Evolutionary conservation across 2,888 invertebrate species (phyloP).

Genomic region (Coenonympha arcania): DNA sequence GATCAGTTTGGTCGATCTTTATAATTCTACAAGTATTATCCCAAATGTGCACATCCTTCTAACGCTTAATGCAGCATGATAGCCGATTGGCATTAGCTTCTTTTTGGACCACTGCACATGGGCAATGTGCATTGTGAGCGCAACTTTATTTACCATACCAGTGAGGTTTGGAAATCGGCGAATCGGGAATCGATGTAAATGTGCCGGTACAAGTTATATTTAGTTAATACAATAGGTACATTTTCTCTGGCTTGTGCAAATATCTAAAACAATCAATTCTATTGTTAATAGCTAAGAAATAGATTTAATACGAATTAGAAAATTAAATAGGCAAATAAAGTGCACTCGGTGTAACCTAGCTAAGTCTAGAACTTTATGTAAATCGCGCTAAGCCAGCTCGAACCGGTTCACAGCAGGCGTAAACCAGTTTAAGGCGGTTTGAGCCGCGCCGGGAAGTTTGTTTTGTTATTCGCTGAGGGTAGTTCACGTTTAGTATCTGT

Average conservation of each 20-base stretch:
- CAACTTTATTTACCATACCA: constrained; percentile 13
- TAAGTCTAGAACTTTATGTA: constrained; percentile 32
- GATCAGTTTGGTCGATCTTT: no score
- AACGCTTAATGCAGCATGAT: constrained; percentile 36
- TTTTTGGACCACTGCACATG: constrained; percentile 33
- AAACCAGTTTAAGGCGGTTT: constrained; percentile 39
- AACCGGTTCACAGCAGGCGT: constrained; percentile 34
- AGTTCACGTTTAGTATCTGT: constrained; percentile 31
- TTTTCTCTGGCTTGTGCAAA: no score
- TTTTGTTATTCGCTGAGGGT: constrained; percentile 38
- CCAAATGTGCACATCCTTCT: constrained; percentile 33
- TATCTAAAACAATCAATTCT: no score
- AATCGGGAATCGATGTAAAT: no score
- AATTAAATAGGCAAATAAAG: constrained; percentile 25
- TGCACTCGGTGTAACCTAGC: constrained; percentile 26
- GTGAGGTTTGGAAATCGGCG: neutral
- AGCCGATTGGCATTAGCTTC: constrained; percentile 27
- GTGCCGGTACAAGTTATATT: no score
- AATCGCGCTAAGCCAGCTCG: constrained; percentile 33
- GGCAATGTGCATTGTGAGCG: no score
- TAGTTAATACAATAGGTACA: no score
- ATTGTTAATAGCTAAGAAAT: no score
- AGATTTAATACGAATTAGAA: neutral
- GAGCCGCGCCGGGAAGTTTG: constrained; percentile 39
- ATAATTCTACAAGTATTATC: constrained; percentile 41